Base-by-base conservation (phyloP, 2,797 vertebrate genomes). In the Girardinus metallicus region DNA sequence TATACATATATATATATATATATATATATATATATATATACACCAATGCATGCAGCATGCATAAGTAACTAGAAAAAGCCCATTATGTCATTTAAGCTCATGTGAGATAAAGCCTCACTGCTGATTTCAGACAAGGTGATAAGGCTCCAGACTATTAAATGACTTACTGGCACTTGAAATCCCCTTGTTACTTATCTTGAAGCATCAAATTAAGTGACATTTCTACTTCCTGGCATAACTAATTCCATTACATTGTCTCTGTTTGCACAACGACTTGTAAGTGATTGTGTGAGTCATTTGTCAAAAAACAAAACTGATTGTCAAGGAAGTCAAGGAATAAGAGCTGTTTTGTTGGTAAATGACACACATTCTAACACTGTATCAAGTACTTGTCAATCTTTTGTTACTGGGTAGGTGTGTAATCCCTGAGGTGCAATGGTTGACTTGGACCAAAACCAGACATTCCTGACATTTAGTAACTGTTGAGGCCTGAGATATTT, bases 71-170 rank as follows among this genome's bases (percentile, higher is more conserved):
- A 39, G 16, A 80, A 68, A 87, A 92, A 83, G 83, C 84, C 87
- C 82, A 88, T 89, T 92, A 86, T 91, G 86, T 90, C 86, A 89
- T 89, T 86, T 82, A 84, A 82, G 86, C 84, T 49, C 55, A 64
- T 46, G 3, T 80, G 55, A 78, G 68, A 81, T 80, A 71, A 88
- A 83, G 73, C 73, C 26, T 81, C 75, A 79, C 77, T 79, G 83
- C 80, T 41, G 87, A 87, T 86, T 83, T 83, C 80, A 83, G 76
- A 36, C 66, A 66, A 83, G 60, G 77, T 15, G 41, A 77, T 79
- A 82, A 84, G 87, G 79, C 74, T 83, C 60, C 70, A 75, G 34
- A 82, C 62, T 91, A 85, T 93, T 87, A 87, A 86, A 77, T 7
- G 0, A 70, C 76, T 78, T 53, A 80, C 73, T 81, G 57, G 68